Evolutionary conservation across 2,113 vertebrate genomes (phyloP), one percentile per base, ranked within the genome.

Genomic region (Nyctibius bracteatus): DNA sequence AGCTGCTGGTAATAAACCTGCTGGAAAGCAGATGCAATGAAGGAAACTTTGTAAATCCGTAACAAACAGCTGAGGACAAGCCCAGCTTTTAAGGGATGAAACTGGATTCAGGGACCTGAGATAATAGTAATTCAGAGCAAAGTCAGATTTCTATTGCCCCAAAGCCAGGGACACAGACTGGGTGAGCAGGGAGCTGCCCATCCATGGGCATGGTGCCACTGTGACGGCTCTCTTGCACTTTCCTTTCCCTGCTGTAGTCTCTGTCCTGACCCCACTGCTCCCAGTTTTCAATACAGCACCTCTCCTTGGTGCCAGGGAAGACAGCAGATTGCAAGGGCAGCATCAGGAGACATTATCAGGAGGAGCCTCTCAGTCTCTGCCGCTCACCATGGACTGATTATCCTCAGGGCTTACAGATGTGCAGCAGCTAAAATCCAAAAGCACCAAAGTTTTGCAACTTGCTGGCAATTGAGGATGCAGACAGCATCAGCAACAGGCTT

Each of bases 1-100:
- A 96, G 81, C 81, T 95, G 94, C 62, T 81, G 39, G 46, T 88
- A 88, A 92, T 91, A 95, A 95, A 96, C 90, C 81, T 86, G 66
- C 81, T 65, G 63, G 62, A 94, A 87, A 82, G 87, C 66, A 90
- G 78, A 68, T 94, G 78, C 81, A 49, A 30, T 2, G 17, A 85
- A 80, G 85, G 65, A 85, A 96, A 82, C 58, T 92, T 92, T 9
- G 3, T 65, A 90, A 90, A 92, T 63, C 75, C 9, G 1, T 41
- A 94, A 80, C 52, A 87, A 89, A 74, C 58, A 87, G 31, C 78
- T 85, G 84, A 78, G 54, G 37, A 68, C 10, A 58, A 91, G n/a
- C 41, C 28, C 49, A 12, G 33, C 4, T 82, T 90, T 80, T 75
- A 79, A 52, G 23, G 43, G 12, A 63, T 37, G 44, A 57, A 79